phyloP scores from a whole-genome alignment of 2,113 vertebrate genomes.

The Catagonus wagneri region DNA sequence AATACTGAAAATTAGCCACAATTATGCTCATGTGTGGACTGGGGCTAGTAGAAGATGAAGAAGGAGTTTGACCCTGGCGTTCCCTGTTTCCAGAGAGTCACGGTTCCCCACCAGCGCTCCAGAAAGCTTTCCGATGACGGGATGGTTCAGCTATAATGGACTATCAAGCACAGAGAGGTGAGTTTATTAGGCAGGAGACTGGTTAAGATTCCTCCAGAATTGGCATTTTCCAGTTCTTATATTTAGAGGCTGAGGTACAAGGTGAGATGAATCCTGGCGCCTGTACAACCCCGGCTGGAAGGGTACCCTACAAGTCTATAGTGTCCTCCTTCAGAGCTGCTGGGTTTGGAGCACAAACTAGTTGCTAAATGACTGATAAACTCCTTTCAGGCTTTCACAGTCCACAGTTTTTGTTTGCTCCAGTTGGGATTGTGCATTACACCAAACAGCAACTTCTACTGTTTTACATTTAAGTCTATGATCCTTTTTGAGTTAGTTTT shows the following conservation, averaged over 20 bases:
- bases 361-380: not conserved
- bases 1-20: not conserved
- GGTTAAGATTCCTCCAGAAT: no score
- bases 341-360: not conserved
- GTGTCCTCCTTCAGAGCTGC: accelerated
- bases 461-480: not conserved
- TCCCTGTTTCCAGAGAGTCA: not conserved
- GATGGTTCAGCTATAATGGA: no score
- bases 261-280: accelerated
- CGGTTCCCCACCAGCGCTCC: not conserved
- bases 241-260: not conserved
- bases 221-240: not conserved
- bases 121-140: not conserved
- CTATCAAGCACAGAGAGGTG: not conserved
- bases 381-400: not conserved
- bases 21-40: not conserved
- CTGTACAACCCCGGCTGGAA: not conserved
- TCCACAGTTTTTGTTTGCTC: not conserved
- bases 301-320: accelerated
- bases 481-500: not conserved
- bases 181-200: not conserved
- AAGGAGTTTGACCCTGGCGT: not conserved
- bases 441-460: not conserved
- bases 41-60: not conserved
- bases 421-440: not conserved